phyloP scores from a whole-genome alignment of 2,888 invertebrate species.

The Polydrusus pterygomalis region DNA sequence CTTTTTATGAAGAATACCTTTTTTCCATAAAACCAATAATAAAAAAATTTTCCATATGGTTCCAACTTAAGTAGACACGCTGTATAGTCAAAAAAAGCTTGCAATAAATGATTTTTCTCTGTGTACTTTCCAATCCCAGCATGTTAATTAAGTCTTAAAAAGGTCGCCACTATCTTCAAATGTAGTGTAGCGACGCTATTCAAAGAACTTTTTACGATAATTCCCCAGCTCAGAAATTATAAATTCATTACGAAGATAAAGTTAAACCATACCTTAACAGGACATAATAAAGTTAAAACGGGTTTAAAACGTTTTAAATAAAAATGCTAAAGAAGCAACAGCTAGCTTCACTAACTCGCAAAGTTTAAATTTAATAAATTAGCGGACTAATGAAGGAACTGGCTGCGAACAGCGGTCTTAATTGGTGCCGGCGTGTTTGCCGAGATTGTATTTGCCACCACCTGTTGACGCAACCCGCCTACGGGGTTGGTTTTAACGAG shows the following conservation, averaged over 20 bases:
- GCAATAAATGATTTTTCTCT: too few species aligned
- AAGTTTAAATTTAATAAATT: conserved; percentile 58
- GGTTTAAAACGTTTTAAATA: conserved; percentile 44
- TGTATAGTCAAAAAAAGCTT: too few species aligned
- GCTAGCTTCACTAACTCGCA: conserved; percentile 53
- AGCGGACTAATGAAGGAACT: conserved; percentile 56
- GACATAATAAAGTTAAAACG: conserved; percentile 45
- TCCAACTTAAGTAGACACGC: too few species aligned
- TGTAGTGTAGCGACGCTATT: not conserved
- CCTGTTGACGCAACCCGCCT: conserved; percentile 49
- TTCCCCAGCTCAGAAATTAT: not conserved
- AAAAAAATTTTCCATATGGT: too few species aligned
- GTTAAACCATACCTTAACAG: conserved; percentile 14
- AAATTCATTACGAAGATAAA: conserved; percentile 20
- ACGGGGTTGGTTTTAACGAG: conserved; percentile 40
- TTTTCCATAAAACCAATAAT: too few species aligned
- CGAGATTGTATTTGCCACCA: conserved; percentile 53
- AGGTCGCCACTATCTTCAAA: too few species aligned
- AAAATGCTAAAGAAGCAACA: conserved; percentile 51
- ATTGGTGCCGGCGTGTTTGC: conserved; percentile 54
- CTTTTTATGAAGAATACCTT: too few species aligned
- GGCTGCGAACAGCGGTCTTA: conserved; percentile 56
- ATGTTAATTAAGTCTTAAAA: too few species aligned
- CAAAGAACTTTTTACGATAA: not conserved
- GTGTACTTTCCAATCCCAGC: too few species aligned